These are phyloP conservation scores for Aspidiotus destructor DNA, from an alignment of 2,888 invertebrate genomes.

Conservation along the genomic window DNA sequence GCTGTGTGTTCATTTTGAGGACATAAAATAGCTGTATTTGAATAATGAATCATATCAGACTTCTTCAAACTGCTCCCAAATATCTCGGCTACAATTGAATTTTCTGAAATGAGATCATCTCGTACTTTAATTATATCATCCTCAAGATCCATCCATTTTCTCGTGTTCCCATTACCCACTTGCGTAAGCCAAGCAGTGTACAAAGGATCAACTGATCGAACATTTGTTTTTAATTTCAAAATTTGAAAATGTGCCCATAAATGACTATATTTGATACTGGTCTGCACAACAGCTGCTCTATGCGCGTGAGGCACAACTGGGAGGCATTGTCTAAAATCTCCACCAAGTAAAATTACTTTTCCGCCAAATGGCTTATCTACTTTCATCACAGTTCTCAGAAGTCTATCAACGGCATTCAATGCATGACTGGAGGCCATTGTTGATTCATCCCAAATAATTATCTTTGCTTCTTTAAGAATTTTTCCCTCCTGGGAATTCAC, in stretches of 20 bases:
- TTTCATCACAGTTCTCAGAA: background rate
- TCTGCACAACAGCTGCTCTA: background rate
- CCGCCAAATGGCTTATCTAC: slow-evolving; percentile 1
- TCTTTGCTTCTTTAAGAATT: background rate
- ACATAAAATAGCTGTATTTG: slow-evolving; percentile 5
- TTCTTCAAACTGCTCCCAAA: background rate
- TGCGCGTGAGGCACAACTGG: slow-evolving; percentile 5
- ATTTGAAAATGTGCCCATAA: background rate
- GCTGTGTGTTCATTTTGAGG: background rate
- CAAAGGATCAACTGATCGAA: too few relatives aligned
- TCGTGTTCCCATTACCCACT: background rate
- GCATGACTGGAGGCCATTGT: background rate
- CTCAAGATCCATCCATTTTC: background rate
- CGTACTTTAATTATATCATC: background rate
- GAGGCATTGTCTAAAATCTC: slow-evolving; percentile 2
- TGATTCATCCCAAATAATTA: background rate
- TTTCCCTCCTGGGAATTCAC: background rate
- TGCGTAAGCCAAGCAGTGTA: background rate
- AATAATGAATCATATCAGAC: background rate
- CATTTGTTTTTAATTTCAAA: background rate
- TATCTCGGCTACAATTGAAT: background rate
- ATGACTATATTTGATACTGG: background rate
- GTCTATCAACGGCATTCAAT: background rate
- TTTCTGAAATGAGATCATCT: background rate
- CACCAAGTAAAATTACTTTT: slow-evolving; percentile 8